Conservation (phyloP, 2,888 invertebrate species). For the Rotaria magnacalcarata region DNA sequence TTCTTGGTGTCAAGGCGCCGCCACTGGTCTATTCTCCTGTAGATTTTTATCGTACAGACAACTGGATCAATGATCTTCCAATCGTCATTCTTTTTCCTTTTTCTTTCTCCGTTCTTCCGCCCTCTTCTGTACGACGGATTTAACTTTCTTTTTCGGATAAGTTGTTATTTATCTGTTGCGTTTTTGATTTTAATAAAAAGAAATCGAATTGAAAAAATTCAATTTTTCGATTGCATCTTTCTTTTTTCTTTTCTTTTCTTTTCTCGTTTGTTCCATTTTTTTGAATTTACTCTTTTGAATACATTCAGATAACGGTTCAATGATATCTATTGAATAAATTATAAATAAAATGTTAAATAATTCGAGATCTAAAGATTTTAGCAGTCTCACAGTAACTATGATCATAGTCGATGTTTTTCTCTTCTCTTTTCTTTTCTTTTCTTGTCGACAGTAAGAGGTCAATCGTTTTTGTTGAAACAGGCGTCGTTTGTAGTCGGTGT, state of each 20-base stretch:
- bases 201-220: background rate
- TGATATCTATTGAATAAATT: background rate
- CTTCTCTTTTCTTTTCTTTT: constrained; percentile 13
- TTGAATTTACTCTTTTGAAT: background rate
- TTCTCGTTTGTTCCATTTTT: background rate
- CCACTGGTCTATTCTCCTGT: background rate
- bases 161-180: background rate
- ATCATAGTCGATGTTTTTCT: background rate
- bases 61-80: constrained; percentile 26
- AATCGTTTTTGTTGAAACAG: constrained; percentile 29
- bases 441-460: constrained; percentile 21
- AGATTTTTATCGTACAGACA: background rate
- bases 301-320: background rate
- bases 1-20: background rate
- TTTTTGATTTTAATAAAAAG: background rate
- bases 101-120: background rate
- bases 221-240: background rate
- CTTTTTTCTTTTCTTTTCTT: background rate
- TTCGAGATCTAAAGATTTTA: background rate
- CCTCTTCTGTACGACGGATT: constrained; percentile 16
- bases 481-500: constrained; percentile 20
- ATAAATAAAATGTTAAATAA: background rate
- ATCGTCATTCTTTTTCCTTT: background rate
- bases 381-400: background rate
- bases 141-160: constrained; percentile 22